Conservation (phyloP, 2,888 invertebrate species). For the Pteria penguin region DNA sequence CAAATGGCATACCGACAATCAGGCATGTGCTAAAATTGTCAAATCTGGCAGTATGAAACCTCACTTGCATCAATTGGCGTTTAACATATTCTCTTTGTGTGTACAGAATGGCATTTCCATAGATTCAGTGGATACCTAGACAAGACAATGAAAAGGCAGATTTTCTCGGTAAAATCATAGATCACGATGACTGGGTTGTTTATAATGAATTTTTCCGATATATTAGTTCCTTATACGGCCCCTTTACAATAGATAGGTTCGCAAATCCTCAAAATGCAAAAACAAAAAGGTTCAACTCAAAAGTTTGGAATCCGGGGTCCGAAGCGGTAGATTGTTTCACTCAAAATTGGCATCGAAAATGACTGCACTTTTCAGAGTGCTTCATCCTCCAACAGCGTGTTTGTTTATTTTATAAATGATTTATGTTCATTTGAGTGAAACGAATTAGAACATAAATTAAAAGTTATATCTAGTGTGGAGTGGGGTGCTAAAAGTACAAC, state of each 20-base stretch:
- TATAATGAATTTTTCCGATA: constrained; percentile 21
- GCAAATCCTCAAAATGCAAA: constrained; percentile 32
- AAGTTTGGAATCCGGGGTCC: constrained; percentile 19
- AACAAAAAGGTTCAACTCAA: constrained; percentile 33
- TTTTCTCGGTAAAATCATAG: constrained; percentile 22
- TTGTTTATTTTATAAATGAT: too few species aligned
- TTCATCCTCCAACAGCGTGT: too few species aligned
- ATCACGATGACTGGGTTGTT: constrained; percentile 34
- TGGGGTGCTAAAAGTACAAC: too few species aligned
- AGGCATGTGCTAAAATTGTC: constrained; percentile 20
- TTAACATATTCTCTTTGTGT: constrained; percentile 3
- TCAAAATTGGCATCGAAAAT: too few species aligned
- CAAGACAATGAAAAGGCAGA: constrained; percentile 25
- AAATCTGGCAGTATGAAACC: constrained; percentile 24
- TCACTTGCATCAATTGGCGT: constrained; percentile 15
- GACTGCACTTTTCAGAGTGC: too few species aligned
- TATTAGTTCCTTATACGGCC: constrained; percentile 33
- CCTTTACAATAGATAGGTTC: constrained; percentile 42
- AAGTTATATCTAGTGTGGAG: too few species aligned
- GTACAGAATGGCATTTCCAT: constrained; percentile 2
- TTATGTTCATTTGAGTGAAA: too few species aligned
- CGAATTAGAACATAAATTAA: too few species aligned
- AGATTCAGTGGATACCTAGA: constrained; percentile 26
- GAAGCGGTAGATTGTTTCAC: constrained; percentile 29
- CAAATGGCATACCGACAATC: constrained; percentile 18